Percentiles rank a stretch among this genome's conserved stretches.
phyloP scores from a whole-genome alignment of 2,797 vertebrate genomes.

The Sebastes taczanowskii region DNA sequence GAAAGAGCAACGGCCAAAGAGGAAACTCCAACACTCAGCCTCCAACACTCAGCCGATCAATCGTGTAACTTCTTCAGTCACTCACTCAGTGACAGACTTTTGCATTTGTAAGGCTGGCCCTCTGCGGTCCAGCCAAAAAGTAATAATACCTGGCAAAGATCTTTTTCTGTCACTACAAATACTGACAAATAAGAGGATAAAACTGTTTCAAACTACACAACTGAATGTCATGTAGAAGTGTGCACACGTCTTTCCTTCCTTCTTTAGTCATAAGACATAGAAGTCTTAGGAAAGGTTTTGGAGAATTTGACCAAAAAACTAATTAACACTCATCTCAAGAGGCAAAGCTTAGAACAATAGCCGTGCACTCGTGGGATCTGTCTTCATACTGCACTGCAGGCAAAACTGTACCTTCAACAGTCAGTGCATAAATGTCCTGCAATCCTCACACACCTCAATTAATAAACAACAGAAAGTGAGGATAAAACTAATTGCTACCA shows the following conservation, averaged over 20 bases:
- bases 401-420: constrained; percentile 14
- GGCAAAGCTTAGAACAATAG: constrained; percentile 41
- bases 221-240: neutral
- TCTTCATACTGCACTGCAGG: neutral
- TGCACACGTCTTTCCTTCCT: neutral
- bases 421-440: constrained; percentile 20
- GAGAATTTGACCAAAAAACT: constrained; percentile 40
- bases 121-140: neutral
- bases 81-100: too few relatives aligned
- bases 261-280: constrained; percentile 8
- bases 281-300: constrained; percentile 34
- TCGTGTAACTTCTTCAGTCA: too few relatives aligned
- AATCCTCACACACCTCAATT: constrained; percentile 32
- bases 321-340: constrained; percentile 55
- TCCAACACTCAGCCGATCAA: too few relatives aligned
- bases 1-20: too few relatives aligned
- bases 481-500: constrained; percentile 53
- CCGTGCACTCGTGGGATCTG: constrained; percentile 18
- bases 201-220: neutral
- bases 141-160: neutral
- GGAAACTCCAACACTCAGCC: too few relatives aligned
- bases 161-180: neutral
- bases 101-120: too few relatives aligned
- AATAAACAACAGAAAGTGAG: constrained; percentile 48
- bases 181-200: neutral